Conservation (phyloP, 2,888 invertebrate genomes). For the Andricus quercusramuli region DNA sequence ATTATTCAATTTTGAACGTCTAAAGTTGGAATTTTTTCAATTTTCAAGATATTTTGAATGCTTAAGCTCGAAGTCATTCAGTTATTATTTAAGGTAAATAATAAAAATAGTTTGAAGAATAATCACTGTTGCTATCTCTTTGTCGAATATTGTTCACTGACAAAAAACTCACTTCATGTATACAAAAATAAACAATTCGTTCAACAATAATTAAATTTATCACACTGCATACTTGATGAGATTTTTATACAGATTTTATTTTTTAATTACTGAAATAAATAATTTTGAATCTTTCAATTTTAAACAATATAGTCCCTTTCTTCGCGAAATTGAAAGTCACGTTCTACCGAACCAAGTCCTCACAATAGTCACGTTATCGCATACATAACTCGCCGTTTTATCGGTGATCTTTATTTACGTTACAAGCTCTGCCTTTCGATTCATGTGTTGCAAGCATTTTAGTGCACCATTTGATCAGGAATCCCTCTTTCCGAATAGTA, state of each 20-base stretch:
- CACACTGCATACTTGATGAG: not conserved
- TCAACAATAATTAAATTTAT: not conserved
- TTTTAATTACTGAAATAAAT: not conserved
- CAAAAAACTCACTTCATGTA: too few species aligned
- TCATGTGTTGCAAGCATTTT: slow-evolving; percentile 15
- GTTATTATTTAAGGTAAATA: too few species aligned
- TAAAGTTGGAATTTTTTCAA: too few species aligned
- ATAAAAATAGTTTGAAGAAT: too few species aligned
- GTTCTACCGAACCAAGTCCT: slow-evolving; percentile 3
- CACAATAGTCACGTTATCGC: slow-evolving; percentile 3
- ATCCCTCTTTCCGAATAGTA: not conserved
- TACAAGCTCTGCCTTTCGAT: slow-evolving; percentile 15
- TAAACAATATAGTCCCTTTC: not conserved
- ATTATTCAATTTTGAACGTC: too few species aligned
- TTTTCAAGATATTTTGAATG: too few species aligned
- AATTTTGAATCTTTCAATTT: not conserved
- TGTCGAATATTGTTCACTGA: too few species aligned
- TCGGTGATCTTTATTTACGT: slow-evolving; percentile 30
- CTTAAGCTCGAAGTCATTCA: too few species aligned
- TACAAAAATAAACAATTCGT: not conserved
- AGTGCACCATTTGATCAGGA: slow-evolving; percentile 11
- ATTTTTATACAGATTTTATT: not conserved
- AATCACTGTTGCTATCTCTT: too few species aligned
- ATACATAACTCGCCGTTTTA: slow-evolving; percentile 5
- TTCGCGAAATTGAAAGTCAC: not conserved